Evolutionary conservation across 2,888 invertebrate genomes (phyloP).

Genomic region (Leucoma salicis): DNA sequence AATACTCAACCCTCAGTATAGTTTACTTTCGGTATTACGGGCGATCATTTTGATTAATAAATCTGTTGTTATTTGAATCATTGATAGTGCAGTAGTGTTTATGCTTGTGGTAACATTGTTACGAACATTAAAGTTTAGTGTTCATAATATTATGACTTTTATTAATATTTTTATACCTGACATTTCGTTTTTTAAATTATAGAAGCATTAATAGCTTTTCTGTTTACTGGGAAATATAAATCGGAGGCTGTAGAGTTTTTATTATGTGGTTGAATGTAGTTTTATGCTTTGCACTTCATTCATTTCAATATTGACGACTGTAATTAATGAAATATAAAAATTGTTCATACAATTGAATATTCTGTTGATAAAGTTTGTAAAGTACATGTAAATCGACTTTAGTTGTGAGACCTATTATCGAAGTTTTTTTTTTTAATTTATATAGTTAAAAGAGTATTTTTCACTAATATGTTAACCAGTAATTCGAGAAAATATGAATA

Average conservation of each 20-base stretch:
- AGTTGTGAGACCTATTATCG: no score
- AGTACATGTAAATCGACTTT: no score
- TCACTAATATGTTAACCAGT: no score
- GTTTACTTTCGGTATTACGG: slow-evolving; percentile 31
- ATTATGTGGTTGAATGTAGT: slow-evolving; percentile 6
- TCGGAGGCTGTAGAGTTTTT: not conserved
- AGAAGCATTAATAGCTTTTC: slow-evolving; percentile 5
- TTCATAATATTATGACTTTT: slow-evolving; percentile 11
- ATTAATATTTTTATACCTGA: slow-evolving; percentile 11
- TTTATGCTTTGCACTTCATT: not conserved
- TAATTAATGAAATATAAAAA: slow-evolving; percentile 13
- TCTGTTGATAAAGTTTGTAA: no score
- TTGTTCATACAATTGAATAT: slow-evolving; percentile 17
- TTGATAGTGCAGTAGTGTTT: slow-evolving; percentile 11
- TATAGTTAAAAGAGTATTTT: no score
- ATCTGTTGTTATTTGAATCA: slow-evolving; percentile 24
- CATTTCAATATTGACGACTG: not conserved
- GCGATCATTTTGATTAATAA: slow-evolving; percentile 28
- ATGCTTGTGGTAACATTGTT: slow-evolving; percentile 14
- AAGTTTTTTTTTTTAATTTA: no score
- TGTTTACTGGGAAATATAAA: slow-evolving; percentile 4
- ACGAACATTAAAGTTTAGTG: slow-evolving; percentile 12
- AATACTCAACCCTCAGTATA: slow-evolving; percentile 23
- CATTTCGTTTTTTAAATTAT: not conserved
- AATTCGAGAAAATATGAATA: no score